phyloP scores from a whole-genome alignment of 2,113 vertebrate genomes.

The Lota lota region DNA sequence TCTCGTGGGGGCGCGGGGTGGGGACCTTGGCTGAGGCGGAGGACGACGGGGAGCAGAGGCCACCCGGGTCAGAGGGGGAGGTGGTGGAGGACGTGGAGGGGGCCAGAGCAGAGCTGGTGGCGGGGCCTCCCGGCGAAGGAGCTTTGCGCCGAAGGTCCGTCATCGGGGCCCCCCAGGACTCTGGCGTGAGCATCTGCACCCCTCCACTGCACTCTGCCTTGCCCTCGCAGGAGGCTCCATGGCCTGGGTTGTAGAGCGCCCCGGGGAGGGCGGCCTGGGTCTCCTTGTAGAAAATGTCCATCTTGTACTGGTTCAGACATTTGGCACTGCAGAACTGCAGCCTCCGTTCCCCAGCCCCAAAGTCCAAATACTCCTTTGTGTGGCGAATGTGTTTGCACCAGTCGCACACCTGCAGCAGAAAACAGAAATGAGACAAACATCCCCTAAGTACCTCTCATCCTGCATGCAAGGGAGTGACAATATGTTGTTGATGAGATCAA shows the following conservation, averaged over 20 bases:
- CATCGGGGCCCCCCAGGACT: constrained; percentile 95
- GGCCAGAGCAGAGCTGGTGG: constrained; percentile 78
- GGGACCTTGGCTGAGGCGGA: constrained; percentile 89
- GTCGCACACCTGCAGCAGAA: constrained; percentile 93
- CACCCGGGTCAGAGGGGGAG: constrained; percentile 86
- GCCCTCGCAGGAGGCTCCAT: constrained; percentile 79
- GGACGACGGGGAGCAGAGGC: constrained; percentile 85
- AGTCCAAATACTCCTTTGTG: constrained; percentile 99
- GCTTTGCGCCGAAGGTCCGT: constrained; percentile 90
- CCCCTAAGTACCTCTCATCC: constrained; percentile 30
- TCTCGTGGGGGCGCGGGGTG: constrained; percentile 91
- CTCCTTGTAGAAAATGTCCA: constrained; percentile 99
- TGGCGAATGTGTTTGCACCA: constrained; percentile 99
- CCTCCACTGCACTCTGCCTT: constrained; percentile 87
- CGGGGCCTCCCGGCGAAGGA: constrained; percentile 84
- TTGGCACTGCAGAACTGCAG: constrained; percentile 99
- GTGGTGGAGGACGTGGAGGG: constrained; percentile 83
- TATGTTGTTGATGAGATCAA: constrained; percentile 32
- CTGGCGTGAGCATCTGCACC: constrained; percentile 96
- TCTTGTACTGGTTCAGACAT: constrained; percentile 99
- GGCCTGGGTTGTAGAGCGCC: constrained; percentile 89
- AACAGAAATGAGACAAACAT: constrained; percentile 37
- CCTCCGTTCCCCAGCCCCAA: constrained; percentile 95
- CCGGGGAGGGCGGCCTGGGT: constrained; percentile 97
- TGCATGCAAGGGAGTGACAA: constrained; percentile 29